Evolutionary conservation across 1,140 invertebrate species (phyloP), one percentile per base, ranked within the genome.

Genomic region (Zaprionus inermis): DNA sequence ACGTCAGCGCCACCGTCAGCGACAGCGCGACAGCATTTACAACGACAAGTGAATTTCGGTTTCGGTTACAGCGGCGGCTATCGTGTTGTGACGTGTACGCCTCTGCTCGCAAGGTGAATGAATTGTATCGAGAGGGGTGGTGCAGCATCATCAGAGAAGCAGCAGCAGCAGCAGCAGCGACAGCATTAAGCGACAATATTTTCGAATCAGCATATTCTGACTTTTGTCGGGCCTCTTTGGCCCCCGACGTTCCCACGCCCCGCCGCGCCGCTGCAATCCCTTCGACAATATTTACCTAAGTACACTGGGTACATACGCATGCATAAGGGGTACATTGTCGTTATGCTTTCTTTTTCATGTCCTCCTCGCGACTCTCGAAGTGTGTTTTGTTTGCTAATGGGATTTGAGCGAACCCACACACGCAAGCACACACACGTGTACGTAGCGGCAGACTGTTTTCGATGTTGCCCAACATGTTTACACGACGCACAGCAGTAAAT

Each of bases 81-180:
- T 68, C 44, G 52, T 83, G 69, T 66, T 68, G 78, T 85, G 78
- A 81, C 75, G 82, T 76, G 79, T 79, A 76, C 76, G 72, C 79
- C 57, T 65, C 64, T 60, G 60, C 18, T 49, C 18, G 44, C 44
- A 76, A 82, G 79, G 76, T 88, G 79, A 86, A 86, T 79, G 79
- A 84, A 84, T 83, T 74, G 61, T 79, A 46, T 49, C 57, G 24
- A 49, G 24, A 49, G 28, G 12, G 20, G 20, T 16, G 44, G 11
- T 14, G 22, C 30, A 41, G 36, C 51, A 55, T 11, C 2, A 18
- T 18, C 28, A 34, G 24, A 41, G 36, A 36, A 55, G n/a, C 5
- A 28, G 28, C 28, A 34, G 24, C 5, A 28, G 28, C 28, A 34
- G 24, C 51, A 44, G 30, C 46, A 63, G 34, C 46, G 52, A 9